These are phyloP conservation scores for Hypotaenidia okinawae DNA, from an alignment of 2,797 vertebrate species.

Conservation along the genomic window DNA sequence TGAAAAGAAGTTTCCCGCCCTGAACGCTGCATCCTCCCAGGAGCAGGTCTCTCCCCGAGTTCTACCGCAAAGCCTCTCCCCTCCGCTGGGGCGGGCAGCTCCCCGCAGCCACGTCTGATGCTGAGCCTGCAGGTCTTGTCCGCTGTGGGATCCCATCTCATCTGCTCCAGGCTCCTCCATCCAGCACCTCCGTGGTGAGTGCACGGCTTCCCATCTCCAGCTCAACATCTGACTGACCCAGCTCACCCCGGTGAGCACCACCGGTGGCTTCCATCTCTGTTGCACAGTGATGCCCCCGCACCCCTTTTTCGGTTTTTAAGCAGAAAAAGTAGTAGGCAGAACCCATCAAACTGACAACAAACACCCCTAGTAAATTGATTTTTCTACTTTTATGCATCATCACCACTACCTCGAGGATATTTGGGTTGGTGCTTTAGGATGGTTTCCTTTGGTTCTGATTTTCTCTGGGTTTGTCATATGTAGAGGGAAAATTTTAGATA, in stretches of 20 bases:
- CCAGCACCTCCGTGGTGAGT: rapidly evolving
- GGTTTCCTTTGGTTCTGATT: neutral
- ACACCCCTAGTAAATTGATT: neutral
- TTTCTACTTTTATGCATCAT: neutral
- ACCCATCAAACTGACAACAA: neutral
- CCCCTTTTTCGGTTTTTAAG: neutral
- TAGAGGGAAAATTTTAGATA: neutral
- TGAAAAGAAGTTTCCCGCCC: neutral
- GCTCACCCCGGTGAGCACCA: neutral
- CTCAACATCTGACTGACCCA: neutral
- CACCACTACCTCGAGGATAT: neutral
- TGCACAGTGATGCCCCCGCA: rapidly evolving
- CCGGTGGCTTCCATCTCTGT: neutral
- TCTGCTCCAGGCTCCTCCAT: neutral
- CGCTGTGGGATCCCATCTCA: neutral
- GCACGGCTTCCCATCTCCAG: neutral
- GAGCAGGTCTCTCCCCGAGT: neutral
- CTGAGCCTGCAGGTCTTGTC: neutral
- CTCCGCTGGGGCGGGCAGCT: too few species aligned
- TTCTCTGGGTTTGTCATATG: neutral
- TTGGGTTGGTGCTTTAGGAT: neutral
- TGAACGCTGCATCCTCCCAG: rapidly evolving
- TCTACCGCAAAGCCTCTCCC: neutral
- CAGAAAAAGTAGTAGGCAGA: neutral
- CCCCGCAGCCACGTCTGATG: too few species aligned